phyloP scores from a whole-genome alignment of 2,797 vertebrate species.

The Eulemur coronatus region DNA sequence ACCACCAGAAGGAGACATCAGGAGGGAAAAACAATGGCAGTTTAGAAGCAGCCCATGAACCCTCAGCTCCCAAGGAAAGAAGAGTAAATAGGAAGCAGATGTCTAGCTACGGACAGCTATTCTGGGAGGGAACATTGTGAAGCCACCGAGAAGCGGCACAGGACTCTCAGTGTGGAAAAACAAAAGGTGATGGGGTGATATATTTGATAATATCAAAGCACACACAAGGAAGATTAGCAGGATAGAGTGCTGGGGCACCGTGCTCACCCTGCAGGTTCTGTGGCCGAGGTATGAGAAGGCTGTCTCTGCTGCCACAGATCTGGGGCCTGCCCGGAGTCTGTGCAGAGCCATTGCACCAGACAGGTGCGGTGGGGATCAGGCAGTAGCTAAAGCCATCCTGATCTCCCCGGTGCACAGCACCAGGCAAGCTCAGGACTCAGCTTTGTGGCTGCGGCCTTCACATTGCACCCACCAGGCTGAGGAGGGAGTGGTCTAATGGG shows the following conservation, averaged over 20 bases:
- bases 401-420: neutral
- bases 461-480: neutral
- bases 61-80: too few species aligned
- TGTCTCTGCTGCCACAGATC: neutral
- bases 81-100: neutral
- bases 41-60: too few species aligned
- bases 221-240: neutral
- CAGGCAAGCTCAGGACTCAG: neutral
- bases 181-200: neutral
- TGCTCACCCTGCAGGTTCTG: neutral
- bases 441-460: neutral
- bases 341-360: neutral
- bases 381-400: neutral
- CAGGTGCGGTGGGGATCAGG: neutral
- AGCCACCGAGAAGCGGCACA: neutral
- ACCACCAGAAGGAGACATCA: too few species aligned
- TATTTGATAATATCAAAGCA: neutral
- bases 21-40: too few species aligned
- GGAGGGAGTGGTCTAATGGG: neutral
- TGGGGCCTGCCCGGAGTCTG: neutral
- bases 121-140: neutral
- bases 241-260: neutral
- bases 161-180: neutral
- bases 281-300: neutral
- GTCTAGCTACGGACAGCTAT: neutral